A percentile compares a stretch with the other conserved stretches of the same genome.
Conservation (phyloP, 2,797 vertebrate genomes). For the Adelosebastes latens region DNA sequence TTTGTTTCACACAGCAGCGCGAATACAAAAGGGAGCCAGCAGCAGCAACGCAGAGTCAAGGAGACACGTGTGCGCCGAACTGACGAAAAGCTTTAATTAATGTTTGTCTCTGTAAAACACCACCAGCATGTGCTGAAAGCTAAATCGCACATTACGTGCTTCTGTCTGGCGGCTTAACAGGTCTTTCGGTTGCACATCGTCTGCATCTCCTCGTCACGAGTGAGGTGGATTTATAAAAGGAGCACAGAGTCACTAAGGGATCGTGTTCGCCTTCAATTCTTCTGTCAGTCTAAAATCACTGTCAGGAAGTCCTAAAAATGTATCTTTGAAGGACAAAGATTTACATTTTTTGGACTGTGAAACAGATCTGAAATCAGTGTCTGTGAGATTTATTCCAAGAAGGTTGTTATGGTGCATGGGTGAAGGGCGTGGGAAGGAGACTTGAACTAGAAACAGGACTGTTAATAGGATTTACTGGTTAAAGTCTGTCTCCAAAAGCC, state of each 20-base stretch:
- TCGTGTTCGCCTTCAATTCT: background rate
- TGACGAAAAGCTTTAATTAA: background rate
- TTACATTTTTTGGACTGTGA: background rate
- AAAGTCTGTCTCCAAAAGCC: slow-evolving; percentile 52
- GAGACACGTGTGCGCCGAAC: background rate
- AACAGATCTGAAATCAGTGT: background rate
- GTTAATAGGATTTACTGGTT: slow-evolving; percentile 73
- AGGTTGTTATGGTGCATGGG: slow-evolving; percentile 8
- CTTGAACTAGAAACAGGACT: slow-evolving; percentile 29
- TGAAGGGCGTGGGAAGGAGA: slow-evolving; percentile 60
- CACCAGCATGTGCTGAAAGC: background rate
- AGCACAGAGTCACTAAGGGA: background rate
- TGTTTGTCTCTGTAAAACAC: background rate
- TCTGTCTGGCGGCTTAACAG: background rate
- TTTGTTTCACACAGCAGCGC: slow-evolving; percentile 30
- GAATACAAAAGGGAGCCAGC: background rate
- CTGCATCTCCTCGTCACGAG: background rate
- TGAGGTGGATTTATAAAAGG: slow-evolving; percentile 4
- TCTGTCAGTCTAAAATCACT: background rate
- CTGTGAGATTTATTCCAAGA: background rate
- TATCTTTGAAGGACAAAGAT: background rate
- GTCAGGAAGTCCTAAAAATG: background rate
- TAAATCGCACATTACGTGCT: background rate
- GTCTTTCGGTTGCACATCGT: background rate
- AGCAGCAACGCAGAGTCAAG: background rate